Percentiles rank a stretch among this genome's conserved stretches.
Evolutionary conservation across 2,113 vertebrate genomes (phyloP).

Genomic region (Rhipidura dahli): DNA sequence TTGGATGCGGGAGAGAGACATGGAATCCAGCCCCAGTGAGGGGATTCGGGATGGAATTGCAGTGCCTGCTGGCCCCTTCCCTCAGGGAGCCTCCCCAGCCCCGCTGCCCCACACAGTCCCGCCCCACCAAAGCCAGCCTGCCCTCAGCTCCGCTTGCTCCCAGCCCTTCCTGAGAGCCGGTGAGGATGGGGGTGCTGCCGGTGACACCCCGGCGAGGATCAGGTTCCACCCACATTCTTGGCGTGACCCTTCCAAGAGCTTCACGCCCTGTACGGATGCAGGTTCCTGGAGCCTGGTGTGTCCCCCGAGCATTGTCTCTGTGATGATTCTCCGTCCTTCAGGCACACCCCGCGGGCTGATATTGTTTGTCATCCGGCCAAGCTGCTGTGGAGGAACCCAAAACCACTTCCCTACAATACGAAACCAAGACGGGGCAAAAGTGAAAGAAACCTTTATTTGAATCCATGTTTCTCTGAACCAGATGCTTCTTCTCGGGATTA

Average conservation of each 20-base stretch:
- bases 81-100: not conserved
- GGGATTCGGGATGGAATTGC: rapidly evolving
- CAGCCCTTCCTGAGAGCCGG: rapidly evolving
- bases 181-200: not conserved
- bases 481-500: rapidly evolving
- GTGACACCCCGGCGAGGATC: not conserved
- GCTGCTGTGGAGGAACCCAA: too few species aligned
- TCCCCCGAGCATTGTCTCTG: rapidly evolving
- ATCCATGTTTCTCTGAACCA: rapidly evolving
- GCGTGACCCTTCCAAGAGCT: rapidly evolving
- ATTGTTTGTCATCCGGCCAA: rapidly evolving
- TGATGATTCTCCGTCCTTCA: not conserved
- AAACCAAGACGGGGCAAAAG: rapidly evolving
- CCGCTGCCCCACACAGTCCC: not conserved
- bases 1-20: not conserved
- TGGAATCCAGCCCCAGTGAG: not conserved
- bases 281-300: rapidly evolving
- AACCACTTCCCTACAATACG: not conserved
- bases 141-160: not conserved
- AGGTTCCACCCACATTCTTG: rapidly evolving
- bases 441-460: not conserved
- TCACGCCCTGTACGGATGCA: rapidly evolving
- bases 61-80: not conserved
- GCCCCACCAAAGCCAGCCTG: not conserved
- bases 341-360: rapidly evolving